phyloP scores from a whole-genome alignment of 2,888 invertebrate species.

The Tetragnatha montana region DNA sequence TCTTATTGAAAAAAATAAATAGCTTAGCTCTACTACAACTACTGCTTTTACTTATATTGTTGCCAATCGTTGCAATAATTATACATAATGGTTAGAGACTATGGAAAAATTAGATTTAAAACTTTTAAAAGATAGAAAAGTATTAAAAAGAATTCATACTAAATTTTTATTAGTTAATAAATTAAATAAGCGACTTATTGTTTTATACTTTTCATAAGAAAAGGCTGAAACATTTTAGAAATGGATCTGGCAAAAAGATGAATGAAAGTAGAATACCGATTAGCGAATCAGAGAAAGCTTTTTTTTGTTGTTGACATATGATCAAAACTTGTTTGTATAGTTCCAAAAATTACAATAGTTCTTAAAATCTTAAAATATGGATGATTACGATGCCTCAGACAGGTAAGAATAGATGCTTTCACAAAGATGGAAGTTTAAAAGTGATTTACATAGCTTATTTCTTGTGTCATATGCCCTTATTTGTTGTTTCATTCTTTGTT shows the following conservation, averaged over 20 bases:
- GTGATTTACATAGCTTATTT: not conserved
- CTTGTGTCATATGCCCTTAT: conserved; percentile 9
- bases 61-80: not conserved
- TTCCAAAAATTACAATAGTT: not conserved
- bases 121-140: not conserved
- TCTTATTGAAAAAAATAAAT: no score
- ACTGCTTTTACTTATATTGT: not conserved
- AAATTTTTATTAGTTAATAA: no score
- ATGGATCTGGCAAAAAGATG: conserved; percentile 12
- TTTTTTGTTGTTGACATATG: conserved; percentile 65
- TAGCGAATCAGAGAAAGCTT: conserved; percentile 29
- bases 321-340: conserved; percentile 27
- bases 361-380: conserved; percentile 54
- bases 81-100: not conserved
- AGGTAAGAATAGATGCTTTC: conserved; percentile 39
- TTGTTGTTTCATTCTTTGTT: conserved; percentile 10
- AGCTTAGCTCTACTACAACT: not conserved
- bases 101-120: not conserved
- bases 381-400: conserved; percentile 56
- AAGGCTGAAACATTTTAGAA: not conserved
- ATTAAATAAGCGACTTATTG: not conserved
- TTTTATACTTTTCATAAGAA: not conserved
- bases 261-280: conserved; percentile 2
- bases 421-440: not conserved
- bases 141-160: no score